A percentile compares a stretch with the other conserved stretches of the same genome.
Conservation (phyloP, 2,113 vertebrate genomes). For the Indicator indicator region DNA sequence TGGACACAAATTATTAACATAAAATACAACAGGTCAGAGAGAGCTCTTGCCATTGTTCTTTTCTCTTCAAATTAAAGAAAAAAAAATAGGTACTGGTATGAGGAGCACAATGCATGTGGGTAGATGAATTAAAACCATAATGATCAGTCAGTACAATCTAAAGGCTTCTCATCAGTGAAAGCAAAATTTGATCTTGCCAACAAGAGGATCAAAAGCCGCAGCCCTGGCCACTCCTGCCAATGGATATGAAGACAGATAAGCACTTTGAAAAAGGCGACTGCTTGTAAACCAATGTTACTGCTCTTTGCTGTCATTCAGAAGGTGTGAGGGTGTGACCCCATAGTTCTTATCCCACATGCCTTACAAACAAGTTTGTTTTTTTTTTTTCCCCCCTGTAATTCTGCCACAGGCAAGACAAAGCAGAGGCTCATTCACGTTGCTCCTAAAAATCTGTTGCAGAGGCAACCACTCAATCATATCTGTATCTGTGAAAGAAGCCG, state of each 20-base stretch:
- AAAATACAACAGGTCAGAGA: background rate
- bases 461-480: accelerated
- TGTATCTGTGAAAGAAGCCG: background rate
- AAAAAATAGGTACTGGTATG: background rate
- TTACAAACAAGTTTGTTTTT: background rate
- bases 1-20: background rate
- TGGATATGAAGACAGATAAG: background rate
- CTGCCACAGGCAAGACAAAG: background rate
- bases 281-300: background rate
- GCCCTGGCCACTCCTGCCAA: background rate
- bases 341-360: background rate
- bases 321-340: background rate
- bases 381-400: background rate
- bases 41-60: background rate
- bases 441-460: background rate
- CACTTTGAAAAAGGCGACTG: background rate
- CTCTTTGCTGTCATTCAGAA: background rate
- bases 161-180: background rate
- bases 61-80: background rate
- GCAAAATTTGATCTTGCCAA: background rate
- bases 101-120: background rate
- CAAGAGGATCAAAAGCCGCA: background rate
- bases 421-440: background rate
- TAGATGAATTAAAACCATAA: background rate
- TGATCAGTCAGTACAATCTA: background rate